Evolutionary conservation across 2,888 invertebrate genomes (phyloP).

Genomic region (Mystacides longicornis): DNA sequence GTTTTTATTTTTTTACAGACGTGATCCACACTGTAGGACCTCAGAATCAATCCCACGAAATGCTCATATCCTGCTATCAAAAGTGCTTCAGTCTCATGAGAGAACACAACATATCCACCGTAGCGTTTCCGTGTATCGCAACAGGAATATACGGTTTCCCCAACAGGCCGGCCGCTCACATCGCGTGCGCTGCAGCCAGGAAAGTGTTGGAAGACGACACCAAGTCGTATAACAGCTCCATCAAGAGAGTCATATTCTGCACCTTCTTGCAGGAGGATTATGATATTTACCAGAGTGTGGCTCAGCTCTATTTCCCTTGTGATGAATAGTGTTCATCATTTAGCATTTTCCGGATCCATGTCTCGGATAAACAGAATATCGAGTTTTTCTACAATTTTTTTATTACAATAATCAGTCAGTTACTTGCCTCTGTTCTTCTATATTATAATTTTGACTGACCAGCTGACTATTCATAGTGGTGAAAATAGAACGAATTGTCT

Average conservation of each 20-base stretch:
- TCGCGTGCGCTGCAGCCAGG: slow-evolving; percentile 61
- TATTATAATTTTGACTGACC: too few species aligned
- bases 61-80: slow-evolving; percentile 63
- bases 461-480: too few species aligned
- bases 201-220: slow-evolving; percentile 51
- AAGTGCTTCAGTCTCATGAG: slow-evolving; percentile 54
- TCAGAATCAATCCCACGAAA: slow-evolving; percentile 57
- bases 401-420: too few species aligned
- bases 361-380: too few species aligned
- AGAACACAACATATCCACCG: slow-evolving; percentile 51
- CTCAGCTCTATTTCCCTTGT: slow-evolving; percentile 66
- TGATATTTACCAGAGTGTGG: slow-evolving; percentile 60
- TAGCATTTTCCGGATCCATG: too few species aligned
- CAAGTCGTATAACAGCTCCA: slow-evolving; percentile 35
- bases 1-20: slow-evolving; percentile 48
- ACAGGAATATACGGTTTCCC: slow-evolving; percentile 91
- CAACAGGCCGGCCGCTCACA: slow-evolving; percentile 65
- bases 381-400: too few species aligned
- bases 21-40: slow-evolving; percentile 90
- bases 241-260: slow-evolving; percentile 75
- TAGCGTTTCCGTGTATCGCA: slow-evolving; percentile 86
- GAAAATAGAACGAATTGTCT: too few species aligned
- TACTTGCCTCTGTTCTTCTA: too few species aligned
- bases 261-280: slow-evolving; percentile 67
- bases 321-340: too few species aligned